Evolutionary conservation across 2,797 vertebrate species (phyloP), one percentile per base, ranked within the genome.

Genomic region (Hozukius guyotensis): DNA sequence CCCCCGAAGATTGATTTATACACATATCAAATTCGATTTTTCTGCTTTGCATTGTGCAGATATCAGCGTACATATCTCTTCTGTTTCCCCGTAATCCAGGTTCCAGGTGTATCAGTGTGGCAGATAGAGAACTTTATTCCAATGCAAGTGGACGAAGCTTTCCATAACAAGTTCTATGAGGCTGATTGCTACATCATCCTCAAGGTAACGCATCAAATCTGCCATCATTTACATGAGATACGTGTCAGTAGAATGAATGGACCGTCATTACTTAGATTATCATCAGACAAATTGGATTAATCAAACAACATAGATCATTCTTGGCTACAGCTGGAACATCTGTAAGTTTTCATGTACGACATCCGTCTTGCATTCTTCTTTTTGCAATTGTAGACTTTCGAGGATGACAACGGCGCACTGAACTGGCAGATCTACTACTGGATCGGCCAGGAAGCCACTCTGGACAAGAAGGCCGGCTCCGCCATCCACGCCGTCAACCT

Each of bases 111-210:
- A 61, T 87, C 95, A 0, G 94, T 98, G 84, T 99, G 97, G 98
- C 99, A 99, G 95, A 99, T 99, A 0, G 99, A 99, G 94, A 99
- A 99, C 91, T 99, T 99, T 0, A 78, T 99, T 78, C 99, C 99
- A 1, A 89, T 95, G 0, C 93, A 95, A 86, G 95, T 99, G 69
- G 99, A 99, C 0, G 99, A 99, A 76, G 86, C 98, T 10, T 97
- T 99, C 79, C 97, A 98, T 0, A 96, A 98, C 74, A 99, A 98
- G 93, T 99, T 99, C 94, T 99, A 99, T 0, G 98, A 99, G 90
- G 99, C 98, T 0, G 99, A 99, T 92, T 97, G 98, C 95, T 99
- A 99, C 95, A 99, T 99, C 0, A 83, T 99, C 71, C 97, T 99
- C 63, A 99, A 99, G 97, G 98, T 96, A 79, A 75, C 8, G 0